Conservation (phyloP, 2,888 invertebrate species). For the Linnaemya vulpina region DNA sequence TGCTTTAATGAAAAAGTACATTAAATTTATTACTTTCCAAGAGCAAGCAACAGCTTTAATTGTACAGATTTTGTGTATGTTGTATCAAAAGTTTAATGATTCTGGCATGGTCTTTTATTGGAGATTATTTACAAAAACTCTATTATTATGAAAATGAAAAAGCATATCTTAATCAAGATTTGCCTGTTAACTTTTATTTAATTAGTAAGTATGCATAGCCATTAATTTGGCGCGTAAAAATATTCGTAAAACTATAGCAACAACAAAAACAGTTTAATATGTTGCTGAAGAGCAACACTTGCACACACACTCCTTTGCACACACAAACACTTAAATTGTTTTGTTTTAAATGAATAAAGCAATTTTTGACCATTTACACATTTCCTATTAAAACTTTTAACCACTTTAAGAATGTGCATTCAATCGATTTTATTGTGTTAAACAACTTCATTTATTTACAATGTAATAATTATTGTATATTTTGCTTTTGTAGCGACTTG, state of each 20-base stretch:
- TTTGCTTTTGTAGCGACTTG: background rate
- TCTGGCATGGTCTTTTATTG: no score
- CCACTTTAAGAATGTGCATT: background rate
- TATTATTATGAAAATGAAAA: no score
- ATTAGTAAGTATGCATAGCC: background rate
- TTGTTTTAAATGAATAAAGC: background rate
- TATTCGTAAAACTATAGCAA: constrained; percentile 17
- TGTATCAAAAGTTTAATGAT: no score
- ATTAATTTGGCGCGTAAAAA: constrained; percentile 49
- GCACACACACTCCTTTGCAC: background rate
- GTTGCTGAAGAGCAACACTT: background rate
- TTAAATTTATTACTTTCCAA: no score
- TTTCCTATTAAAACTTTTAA: background rate
- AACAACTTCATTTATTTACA: background rate
- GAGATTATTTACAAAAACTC: no score
- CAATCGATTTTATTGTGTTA: background rate
- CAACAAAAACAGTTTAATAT: background rate
- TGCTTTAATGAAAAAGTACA: no score
- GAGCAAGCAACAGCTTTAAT: no score
- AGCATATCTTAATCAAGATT: background rate
- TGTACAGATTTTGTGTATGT: no score
- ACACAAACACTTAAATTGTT: background rate
- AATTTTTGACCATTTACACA: no score
- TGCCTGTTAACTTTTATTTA: background rate
- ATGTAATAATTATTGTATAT: background rate